These are phyloP conservation scores for Bembecia ichneumoniformis DNA, from an alignment of 2,888 invertebrate genomes.

Conservation along the genomic window DNA sequence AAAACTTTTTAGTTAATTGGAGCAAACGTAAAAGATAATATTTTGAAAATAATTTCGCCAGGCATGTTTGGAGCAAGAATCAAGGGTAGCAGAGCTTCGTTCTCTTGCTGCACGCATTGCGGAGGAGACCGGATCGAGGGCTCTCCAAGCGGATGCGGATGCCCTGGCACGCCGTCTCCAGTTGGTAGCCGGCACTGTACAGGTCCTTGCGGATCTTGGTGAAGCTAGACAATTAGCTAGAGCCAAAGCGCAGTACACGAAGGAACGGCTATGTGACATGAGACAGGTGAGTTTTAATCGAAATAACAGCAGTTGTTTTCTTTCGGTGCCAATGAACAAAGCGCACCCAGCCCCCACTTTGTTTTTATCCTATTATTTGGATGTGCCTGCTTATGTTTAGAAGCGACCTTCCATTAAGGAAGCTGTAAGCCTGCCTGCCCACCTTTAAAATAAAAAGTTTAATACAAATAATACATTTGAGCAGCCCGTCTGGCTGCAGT, in stretches of 20 bases:
- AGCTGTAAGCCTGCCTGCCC: no score
- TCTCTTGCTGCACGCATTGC: slow-evolving; percentile 84
- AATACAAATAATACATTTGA: no score
- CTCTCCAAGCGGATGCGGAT: slow-evolving; percentile 83
- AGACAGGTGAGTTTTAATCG: slow-evolving; percentile 75
- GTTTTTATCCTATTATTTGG: no score
- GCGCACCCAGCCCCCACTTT: no score
- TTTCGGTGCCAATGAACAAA: neutral
- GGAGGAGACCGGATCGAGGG: slow-evolving; percentile 81
- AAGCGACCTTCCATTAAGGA: no score
- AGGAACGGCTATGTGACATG: slow-evolving; percentile 78
- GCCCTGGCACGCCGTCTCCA: slow-evolving; percentile 81
- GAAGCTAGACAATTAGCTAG: slow-evolving; percentile 77
- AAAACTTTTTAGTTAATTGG: no score
- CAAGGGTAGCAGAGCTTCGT: slow-evolving; percentile 81
- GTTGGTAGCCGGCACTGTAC: slow-evolving; percentile 82
- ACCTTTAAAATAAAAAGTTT: no score
- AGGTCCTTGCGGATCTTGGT: slow-evolving; percentile 82
- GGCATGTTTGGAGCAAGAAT: slow-evolving; percentile 84
- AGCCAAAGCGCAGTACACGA: slow-evolving; percentile 73
- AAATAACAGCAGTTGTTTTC: no score
- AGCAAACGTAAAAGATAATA: no score
- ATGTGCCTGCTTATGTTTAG: no score
- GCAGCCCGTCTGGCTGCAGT: no score
- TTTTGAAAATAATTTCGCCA: slow-evolving; percentile 27